Evolutionary conservation across 1,140 invertebrate species (phyloP).

Genomic region (fruit fly (Drosophila melanogaster)): DNA sequence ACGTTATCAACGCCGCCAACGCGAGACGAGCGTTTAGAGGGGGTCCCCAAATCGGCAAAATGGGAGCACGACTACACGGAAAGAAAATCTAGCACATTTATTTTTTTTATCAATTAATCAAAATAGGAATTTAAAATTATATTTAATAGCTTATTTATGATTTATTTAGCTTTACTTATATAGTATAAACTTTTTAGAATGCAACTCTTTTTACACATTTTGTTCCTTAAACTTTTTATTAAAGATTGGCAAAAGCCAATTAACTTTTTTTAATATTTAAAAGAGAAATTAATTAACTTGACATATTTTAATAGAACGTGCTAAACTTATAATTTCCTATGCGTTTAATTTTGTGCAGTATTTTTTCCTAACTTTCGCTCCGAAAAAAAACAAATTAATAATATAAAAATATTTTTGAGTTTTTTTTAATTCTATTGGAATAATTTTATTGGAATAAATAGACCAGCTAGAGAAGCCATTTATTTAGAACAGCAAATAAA

Average conservation of each 20-base stretch:
- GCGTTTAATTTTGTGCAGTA: neutral
- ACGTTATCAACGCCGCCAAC: conserved; percentile 71
- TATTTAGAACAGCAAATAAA: neutral
- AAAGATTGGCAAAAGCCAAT: no score
- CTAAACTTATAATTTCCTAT: neutral
- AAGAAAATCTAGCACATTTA: neutral
- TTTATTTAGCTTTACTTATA: no score
- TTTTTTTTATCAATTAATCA: no score
- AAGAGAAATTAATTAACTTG: no score
- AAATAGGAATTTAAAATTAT: neutral
- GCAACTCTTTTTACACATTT: no score
- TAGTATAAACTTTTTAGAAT: no score
- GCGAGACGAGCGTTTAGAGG: conserved; percentile 48
- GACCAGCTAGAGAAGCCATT: neutral
- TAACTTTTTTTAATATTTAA: neutral
- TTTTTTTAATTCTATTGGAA: neutral
- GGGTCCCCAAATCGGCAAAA: conserved; percentile 7
- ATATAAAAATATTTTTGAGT: neutral
- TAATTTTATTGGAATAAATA: neutral
- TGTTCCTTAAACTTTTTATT: no score
- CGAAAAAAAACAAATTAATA: neutral
- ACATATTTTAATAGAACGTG: no score
- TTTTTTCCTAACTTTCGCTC: neutral
- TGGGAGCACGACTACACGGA: conserved; percentile 4
- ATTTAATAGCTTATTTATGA: neutral